These are phyloP conservation scores for Orchesella flavescens DNA, from an alignment of 2,888 invertebrate genomes.

Conservation along the genomic window DNA sequence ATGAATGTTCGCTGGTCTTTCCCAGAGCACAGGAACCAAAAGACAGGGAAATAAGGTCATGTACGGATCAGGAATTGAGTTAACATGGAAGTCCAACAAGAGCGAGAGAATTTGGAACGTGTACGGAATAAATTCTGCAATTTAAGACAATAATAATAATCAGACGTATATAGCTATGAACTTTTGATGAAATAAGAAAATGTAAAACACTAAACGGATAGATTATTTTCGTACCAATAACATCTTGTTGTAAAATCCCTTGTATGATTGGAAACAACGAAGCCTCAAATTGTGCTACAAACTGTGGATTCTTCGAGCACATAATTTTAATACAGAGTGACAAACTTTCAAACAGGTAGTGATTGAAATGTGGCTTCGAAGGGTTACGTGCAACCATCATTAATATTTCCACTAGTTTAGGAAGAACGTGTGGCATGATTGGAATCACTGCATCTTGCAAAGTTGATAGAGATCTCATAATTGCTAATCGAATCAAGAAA, in stretches of 20 bases:
- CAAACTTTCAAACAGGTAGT: conserved; percentile 96
- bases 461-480: conserved; percentile 90
- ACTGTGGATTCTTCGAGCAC: conserved; percentile 85
- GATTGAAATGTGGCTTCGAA: conserved; percentile 97
- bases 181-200: too few species aligned
- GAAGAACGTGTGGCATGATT: conserved; percentile 85
- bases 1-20: conserved; percentile 92
- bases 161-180: neutral
- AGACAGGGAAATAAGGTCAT: conserved; percentile 92
- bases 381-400: conserved; percentile 91
- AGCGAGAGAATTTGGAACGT: conserved; percentile 97
- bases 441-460: conserved; percentile 88
- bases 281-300: conserved; percentile 91
- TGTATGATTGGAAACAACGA: conserved; percentile 96
- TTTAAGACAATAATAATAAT: conserved; percentile 39
- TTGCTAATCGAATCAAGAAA: conserved; percentile 78
- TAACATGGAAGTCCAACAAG: conserved; percentile 84
- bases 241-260: conserved; percentile 93
- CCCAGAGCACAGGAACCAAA: conserved; percentile 93
- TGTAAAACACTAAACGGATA: too few species aligned
- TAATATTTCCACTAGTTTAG: conserved; percentile 89
- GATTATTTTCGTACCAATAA: conserved; percentile 82
- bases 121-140: conserved; percentile 95
- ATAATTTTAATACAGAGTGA: conserved; percentile 92
- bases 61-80: conserved; percentile 84